Conservation (phyloP, 1,140 invertebrate genomes). For the Agraylea sexmaculata region DNA sequence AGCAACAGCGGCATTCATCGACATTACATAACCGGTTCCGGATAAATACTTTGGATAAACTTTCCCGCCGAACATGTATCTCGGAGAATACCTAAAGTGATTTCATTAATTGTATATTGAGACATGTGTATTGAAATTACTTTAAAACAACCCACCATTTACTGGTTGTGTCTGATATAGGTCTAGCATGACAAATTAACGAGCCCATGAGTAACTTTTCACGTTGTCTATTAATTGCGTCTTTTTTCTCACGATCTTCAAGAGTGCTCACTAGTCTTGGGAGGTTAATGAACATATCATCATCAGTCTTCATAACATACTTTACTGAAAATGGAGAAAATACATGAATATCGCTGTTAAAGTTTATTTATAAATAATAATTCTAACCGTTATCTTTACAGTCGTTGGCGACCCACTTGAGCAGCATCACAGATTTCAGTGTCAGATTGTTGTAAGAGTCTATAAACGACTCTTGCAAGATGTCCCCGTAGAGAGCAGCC, state of each 20-base stretch:
- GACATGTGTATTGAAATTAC: slow-evolving; percentile 3
- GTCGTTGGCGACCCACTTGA: slow-evolving; percentile 64
- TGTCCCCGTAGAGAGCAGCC: slow-evolving; percentile 55
- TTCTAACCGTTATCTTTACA: slow-evolving; percentile 39
- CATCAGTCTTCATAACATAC: slow-evolving; percentile 73
- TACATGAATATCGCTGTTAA: slow-evolving; percentile 8
- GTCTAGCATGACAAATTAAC: slow-evolving; percentile 60
- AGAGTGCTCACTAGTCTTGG: slow-evolving; percentile 42
- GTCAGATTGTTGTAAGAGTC: slow-evolving; percentile 91
- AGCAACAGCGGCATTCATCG: slow-evolving; percentile 50
- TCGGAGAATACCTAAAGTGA: slow-evolving; percentile 55
- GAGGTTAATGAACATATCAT: slow-evolving; percentile 75
- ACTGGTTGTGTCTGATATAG: slow-evolving; percentile 55
- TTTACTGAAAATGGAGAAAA: slow-evolving; percentile 31
- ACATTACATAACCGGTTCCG: slow-evolving; percentile 73
- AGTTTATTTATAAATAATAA: slow-evolving; percentile 1
- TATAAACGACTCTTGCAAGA: slow-evolving; percentile 82
- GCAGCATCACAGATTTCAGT: slow-evolving; percentile 73
- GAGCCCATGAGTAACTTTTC: slow-evolving; percentile 52
- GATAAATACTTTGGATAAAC: slow-evolving; percentile 76
- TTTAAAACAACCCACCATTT: slow-evolving; percentile 54
- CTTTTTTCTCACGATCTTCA: too few relatives aligned
- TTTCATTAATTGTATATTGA: slow-evolving; percentile 1
- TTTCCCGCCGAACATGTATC: slow-evolving; percentile 61
- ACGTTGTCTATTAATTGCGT: too few relatives aligned